phyloP scores from a whole-genome alignment of 2,888 invertebrate species.

The Drosophila heteroneura region DNA sequence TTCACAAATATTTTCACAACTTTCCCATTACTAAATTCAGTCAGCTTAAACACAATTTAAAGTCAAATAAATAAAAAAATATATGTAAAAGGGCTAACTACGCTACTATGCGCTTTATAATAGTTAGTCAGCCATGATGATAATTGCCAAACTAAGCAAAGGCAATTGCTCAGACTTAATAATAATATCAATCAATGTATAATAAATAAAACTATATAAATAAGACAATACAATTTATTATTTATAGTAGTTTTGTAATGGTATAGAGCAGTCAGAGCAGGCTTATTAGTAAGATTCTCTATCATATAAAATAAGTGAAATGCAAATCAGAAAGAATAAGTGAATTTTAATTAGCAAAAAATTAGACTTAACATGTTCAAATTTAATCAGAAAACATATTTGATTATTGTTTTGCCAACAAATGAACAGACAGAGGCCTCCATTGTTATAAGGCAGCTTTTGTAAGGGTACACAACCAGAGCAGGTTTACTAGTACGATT shows the following conservation, averaged over 20 bases:
- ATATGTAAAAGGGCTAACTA: background rate
- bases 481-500: background rate
- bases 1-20: conserved; percentile 48
- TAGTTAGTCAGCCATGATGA: background rate
- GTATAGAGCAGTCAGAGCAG: background rate
- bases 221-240: background rate
- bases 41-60: conserved; percentile 27
- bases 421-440: background rate
- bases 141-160: background rate
- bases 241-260: background rate
- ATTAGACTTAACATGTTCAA: background rate
- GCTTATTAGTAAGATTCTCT: background rate
- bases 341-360: background rate
- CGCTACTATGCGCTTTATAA: background rate
- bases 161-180: background rate
- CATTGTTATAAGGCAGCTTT: background rate
- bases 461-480: background rate
- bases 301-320: background rate
- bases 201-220: background rate
- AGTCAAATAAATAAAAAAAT: conserved; percentile 11
- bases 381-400: background rate
- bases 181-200: background rate
- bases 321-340: background rate
- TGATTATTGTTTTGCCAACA: background rate
- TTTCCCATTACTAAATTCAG: conserved; percentile 18